phyloP scores from a whole-genome alignment of 2,113 vertebrate genomes.

The Mobula hypostoma region DNA sequence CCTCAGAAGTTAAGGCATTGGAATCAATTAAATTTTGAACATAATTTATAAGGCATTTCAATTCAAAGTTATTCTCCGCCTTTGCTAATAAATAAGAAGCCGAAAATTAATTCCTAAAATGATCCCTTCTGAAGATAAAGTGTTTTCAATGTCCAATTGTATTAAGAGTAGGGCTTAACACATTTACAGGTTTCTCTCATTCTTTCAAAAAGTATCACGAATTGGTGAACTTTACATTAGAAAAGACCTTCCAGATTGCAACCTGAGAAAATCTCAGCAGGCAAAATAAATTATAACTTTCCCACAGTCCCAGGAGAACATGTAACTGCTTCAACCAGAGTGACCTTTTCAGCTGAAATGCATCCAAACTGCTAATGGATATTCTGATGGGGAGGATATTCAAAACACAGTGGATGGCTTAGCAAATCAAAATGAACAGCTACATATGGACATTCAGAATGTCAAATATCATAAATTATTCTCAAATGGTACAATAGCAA shows the following conservation, averaged over 20 bases:
- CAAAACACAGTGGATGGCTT: background rate
- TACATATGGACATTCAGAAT: conserved; percentile 8
- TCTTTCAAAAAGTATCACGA: background rate
- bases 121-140: background rate
- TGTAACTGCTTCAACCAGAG: background rate
- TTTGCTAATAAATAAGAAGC: background rate
- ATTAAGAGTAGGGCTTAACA: background rate
- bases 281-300: background rate
- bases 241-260: background rate
- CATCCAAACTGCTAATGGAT: background rate
- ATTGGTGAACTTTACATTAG: background rate
- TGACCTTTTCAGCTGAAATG: conserved; percentile 11
- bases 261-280: background rate
- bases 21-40: background rate
- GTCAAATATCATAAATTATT: background rate
- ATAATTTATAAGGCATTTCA: background rate
- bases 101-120: background rate
- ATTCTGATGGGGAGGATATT: background rate
- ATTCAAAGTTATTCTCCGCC: background rate
- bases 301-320: background rate
- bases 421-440: background rate
- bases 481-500: background rate
- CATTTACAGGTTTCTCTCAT: background rate
- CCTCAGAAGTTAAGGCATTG: background rate
- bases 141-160: background rate